Percentiles rank a stretch among this genome's conserved stretches.
These are phyloP conservation scores for Nettapus auritus DNA, from an alignment of 2,113 vertebrate species.

Conservation along the genomic window DNA sequence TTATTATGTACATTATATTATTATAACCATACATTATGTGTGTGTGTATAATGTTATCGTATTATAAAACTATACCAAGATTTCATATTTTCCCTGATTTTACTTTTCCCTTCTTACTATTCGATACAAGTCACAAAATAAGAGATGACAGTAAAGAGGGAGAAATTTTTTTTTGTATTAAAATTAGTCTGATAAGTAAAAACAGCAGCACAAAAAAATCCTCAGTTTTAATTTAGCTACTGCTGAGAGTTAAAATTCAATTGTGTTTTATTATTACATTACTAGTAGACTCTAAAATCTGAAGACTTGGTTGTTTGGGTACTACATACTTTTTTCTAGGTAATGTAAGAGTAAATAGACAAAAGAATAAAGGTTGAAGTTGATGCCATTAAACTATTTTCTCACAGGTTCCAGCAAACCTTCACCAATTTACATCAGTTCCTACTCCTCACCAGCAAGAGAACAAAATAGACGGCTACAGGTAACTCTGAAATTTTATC, in stretches of 20 bases:
- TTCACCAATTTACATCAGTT: conserved; percentile 95
- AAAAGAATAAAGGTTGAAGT: neutral
- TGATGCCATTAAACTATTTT: conserved; percentile 63
- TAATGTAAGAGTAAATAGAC: neutral
- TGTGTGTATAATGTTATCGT: neutral
- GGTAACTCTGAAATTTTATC: conserved; percentile 76
- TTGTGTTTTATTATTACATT: neutral
- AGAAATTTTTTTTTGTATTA: conserved; percentile 3
- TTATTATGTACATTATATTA: neutral
- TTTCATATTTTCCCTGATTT: neutral
- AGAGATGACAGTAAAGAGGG: neutral
- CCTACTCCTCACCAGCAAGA: conserved; percentile 93
- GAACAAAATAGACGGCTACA: conserved; percentile 92
- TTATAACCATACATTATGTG: neutral
- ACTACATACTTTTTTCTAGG: neutral
- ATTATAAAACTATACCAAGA: neutral
- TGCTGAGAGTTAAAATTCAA: conserved; percentile 20
- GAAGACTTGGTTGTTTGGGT: neutral
- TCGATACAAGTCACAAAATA: neutral
- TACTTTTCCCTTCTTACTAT: neutral
- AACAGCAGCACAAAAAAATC: neutral
- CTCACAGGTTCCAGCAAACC: conserved; percentile 92
- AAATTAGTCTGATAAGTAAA: conserved; percentile 36
- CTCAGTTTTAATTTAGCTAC: neutral
- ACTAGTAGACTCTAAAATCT: neutral